Evolutionary conservation across 2,888 invertebrate genomes (phyloP), one percentile per base, ranked within the genome.

Genomic region (Aspidiotus rigidus): DNA sequence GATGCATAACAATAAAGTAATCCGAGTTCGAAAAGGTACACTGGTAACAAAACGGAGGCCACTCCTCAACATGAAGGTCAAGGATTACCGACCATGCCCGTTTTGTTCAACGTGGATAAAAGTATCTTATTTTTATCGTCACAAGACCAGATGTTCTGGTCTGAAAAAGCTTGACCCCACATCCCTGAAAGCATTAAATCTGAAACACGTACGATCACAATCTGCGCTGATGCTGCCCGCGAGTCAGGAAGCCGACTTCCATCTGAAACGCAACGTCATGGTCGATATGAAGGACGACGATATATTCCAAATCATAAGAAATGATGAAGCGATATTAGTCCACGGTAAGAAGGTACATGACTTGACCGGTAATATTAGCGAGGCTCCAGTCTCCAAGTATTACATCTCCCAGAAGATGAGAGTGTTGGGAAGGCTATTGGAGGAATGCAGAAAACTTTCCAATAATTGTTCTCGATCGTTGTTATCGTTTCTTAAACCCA

Each of bases 251-350:
- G 49, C 11, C 8, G 49, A 44, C 11, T 10, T 10, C 11, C 9
- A 44, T 11, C 11, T 44, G 11, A 44, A 11, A 13, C 15, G n/a
- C 8, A n/a, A 61, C 7, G 39, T 61, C 13, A n/a, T 61, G 7
- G 39, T 9, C 7, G 13, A n/a, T n/a, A 61, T 61, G 61, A 61
- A 61, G 40, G 61, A 61, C 13, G 61, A 61, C 39, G 61, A 61
- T 16, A 28, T 61, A 13, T n/a, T 40, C 39, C 13, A 8, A 8
- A 13, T 61, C 7, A 11, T 13, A 13, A 61, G 28, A 61, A 61
- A 61, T 28, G 61, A 61, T 61, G 13, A 13, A 13, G 13, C 40
- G 8, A 61, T 61, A 7, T 9, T 61, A 28, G 28, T 17, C 8
- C 11, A 44, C 11, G 49, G 49, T 10, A 44, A 44, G 49, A 44